Evolutionary conservation across 2,888 invertebrate genomes (phyloP), one percentile per base, ranked within the genome.

Genomic region (Heliconius sara): DNA sequence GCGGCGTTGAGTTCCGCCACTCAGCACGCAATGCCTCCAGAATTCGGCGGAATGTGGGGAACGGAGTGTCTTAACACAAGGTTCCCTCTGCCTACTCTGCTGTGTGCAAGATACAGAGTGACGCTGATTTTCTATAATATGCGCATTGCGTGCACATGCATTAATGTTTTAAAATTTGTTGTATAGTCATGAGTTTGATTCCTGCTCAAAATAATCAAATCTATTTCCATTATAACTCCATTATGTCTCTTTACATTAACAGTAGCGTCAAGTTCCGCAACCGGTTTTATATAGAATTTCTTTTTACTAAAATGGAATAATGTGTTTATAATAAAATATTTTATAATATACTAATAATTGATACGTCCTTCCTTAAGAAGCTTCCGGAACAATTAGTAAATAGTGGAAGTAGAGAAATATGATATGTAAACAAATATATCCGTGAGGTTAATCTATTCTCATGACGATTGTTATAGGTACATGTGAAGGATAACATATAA

Each of bases 311-410:
- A 57, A 22, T 7, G 22, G 22, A n/a, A 71, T 70, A 52, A 27
- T 63, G 30, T 68, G 13, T 72, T 72, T 57, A 12, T 39, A 76
- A 47, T 60, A 66, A 71, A 34, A 1, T 70, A 30, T 60, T 63
- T 57, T 43, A 43, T 67, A 77, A 80, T 78, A 43, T 19, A 65
- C 47, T 72, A 80, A 73, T 80, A 84, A 84, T 84, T 83, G 84
- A 84, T 81, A 83, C 79, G 76, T 84, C 84, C 84, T 83, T 84
- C 83, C 82, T 79, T 66, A 68, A 77, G 70, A 72, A 79, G 78
- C 76, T 82, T 83, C 81, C 79, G 79, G 76, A 77, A 30, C 39
- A 75, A 71, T 81, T 80, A 43, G 43, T 77, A 72, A 72, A 67
- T 80, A 76, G 79, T 82, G 83, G 82, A 83, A 83, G 81, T 79